phyloP scores from a whole-genome alignment of 1,140 invertebrate genomes.

The Nephila pilipes region DNA sequence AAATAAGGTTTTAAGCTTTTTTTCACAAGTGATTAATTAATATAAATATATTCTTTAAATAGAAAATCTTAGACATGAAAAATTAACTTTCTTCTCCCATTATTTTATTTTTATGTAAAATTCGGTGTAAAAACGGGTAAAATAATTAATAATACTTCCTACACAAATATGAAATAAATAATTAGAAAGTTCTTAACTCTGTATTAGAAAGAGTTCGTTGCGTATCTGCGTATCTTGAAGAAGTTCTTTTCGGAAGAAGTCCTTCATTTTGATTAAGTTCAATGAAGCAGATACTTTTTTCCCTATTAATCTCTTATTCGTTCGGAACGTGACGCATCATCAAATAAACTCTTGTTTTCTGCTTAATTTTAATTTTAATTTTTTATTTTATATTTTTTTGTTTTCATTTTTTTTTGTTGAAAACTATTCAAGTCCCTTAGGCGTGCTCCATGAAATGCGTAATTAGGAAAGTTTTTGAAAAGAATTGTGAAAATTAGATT shows the following conservation, averaged over 20 bases:
- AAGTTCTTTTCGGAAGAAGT: background rate
- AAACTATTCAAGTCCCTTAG: background rate
- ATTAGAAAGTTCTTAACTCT: background rate
- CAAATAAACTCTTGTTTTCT: constrained; percentile 9
- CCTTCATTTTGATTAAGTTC: constrained; percentile 2
- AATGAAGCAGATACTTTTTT: constrained; percentile 21
- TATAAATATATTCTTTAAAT: too few relatives aligned
- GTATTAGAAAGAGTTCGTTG: background rate
- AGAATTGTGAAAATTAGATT: background rate
- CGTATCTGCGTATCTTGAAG: background rate
- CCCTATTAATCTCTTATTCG: background rate
- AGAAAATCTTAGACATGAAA: too few relatives aligned
- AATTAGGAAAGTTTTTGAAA: constrained; percentile 2
- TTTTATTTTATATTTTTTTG: too few relatives aligned
- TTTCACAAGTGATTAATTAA: too few relatives aligned
- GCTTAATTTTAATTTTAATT: background rate
- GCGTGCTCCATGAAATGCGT: constrained; percentile 7
- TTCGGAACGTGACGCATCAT: background rate
- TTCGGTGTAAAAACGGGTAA: too few relatives aligned
- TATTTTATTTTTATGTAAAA: too few relatives aligned
- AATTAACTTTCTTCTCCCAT: too few relatives aligned
- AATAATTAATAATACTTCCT: too few relatives aligned
- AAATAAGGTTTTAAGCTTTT: too few relatives aligned
- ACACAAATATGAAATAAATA: background rate
- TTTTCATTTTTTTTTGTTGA: background rate